Percentiles rank a stretch among this genome's conserved stretches.
phyloP scores from a whole-genome alignment of 2,113 vertebrate species.

The Galemys pyrenaicus region DNA sequence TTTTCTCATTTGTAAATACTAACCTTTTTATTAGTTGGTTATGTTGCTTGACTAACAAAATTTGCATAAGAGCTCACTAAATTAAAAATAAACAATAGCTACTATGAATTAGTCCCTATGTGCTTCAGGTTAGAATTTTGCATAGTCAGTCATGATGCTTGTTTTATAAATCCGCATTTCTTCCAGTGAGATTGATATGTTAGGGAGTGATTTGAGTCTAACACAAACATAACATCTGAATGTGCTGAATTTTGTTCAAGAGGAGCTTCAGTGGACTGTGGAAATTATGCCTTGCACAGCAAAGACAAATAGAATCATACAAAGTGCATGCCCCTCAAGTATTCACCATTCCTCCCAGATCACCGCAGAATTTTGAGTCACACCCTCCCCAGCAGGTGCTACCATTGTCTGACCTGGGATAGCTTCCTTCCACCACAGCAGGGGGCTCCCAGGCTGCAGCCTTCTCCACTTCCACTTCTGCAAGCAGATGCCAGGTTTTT shows the following conservation, averaged over 20 bases:
- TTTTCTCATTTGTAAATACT: background rate
- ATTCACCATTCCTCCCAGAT: no score
- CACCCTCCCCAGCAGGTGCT: background rate
- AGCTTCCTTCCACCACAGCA: background rate
- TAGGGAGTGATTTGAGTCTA: background rate
- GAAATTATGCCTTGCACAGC: background rate
- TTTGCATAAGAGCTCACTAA: background rate
- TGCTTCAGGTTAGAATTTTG: background rate
- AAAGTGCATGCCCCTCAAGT: background rate
- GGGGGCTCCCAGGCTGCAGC: background rate
- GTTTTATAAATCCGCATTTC: conserved; percentile 8
- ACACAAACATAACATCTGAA: background rate
- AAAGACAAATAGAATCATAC: background rate
- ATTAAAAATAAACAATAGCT: background rate
- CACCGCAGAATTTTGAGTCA: background rate
- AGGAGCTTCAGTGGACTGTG: background rate
- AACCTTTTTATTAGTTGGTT: background rate
- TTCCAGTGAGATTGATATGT: background rate
- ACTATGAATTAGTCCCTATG: background rate
- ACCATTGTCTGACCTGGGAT: background rate
- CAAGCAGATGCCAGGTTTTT: background rate
- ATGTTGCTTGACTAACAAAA: background rate
- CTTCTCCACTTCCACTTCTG: background rate
- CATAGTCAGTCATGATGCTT: background rate
- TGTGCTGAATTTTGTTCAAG: background rate